Evolutionary conservation across 2,888 invertebrate genomes (phyloP), one percentile per base, ranked within the genome.

Genomic region (Epicampocera succincta): DNA sequence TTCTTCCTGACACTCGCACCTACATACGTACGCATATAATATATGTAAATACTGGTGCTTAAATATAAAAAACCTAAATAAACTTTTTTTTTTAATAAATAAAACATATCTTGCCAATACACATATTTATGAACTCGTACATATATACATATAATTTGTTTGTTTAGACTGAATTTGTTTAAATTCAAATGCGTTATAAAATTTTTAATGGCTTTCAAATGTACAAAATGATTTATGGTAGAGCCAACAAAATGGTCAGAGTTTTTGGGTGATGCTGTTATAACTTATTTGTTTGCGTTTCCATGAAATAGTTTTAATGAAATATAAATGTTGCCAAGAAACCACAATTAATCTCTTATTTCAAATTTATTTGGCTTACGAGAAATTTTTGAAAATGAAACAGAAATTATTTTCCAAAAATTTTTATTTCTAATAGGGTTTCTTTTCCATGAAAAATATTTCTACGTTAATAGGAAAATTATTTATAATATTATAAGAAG

Each of bases 171-270:
- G 9, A 65, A 65, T 65, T 48, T 65, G 12, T 48, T 65, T 38
- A 29, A 40, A 21, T 25, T 65, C 38, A 25, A 48, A 65, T 46
- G 61, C 44, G 52, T 21, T 63, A 46, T 50, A 61, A 61, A 72
- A 52, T 17, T 54, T 65, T 74, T 38, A 65, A 65, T 48, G 25
- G 13, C 13, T 46, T 56, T 1, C 25, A 52, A 50, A 19, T 42
- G 42, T 33, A 21, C 21, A 0, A 21, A 56, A 6, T 48, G 56
- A 74, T 74, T 65, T 42, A 74, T 58, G 13, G 29, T n/a, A 48
- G 40, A 74, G 54, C 38, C 25, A 65, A 17, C 38, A 19, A 61
- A 46, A 46, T 65, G 15, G 33, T 1, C 29, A 40, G 11, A 50
- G 4, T 50, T 60, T 61, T n/a, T 52, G n/a, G 40, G 21, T 2